Base-by-base conservation (phyloP, 1,140 invertebrate genomes). In the Lasioglossum baleicum region DNA sequence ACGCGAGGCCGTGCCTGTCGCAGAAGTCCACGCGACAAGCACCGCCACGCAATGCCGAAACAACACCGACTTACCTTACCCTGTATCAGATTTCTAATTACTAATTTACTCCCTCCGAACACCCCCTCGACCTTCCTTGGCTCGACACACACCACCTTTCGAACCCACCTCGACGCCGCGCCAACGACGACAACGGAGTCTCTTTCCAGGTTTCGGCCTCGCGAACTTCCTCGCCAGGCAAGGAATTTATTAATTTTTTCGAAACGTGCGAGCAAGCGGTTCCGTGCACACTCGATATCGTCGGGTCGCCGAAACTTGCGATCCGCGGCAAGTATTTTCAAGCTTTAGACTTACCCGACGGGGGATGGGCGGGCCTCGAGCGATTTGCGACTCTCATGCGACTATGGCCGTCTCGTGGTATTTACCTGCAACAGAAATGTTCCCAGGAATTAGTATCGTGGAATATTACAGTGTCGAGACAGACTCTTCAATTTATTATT, bases 1-100 rank as follows among this genome's bases (percentile, higher is more conserved):
- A 92, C 92, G 92, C 92, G 90, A 93, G 92, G 92, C 91, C 91
- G 92, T 92, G 90, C 92, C 92, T 93, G 92, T 93, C 92, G 91
- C 92, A 92, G 83, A 87, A 91, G 88, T 91, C 92, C 92, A 93
- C 92, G 91, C 91, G 92, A 92, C 90, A 87, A 80, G 75, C 79
- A 88, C 87, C 88, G 83, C 91, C 92, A 93, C 92, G 92, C 92
- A 92, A 93, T 89, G 84, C 89, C 90, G 87, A 91, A 91, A 91
- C 90, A 91, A 91, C 88, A 90, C 90, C 87, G 88, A 87, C 88
- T 90, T 86, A 81, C 90, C 88, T 88, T 81, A 73, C 88, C 35
- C 85, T 87, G 87, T 92, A 92, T 93, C 92, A 90, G 91, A 93
- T 92, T 93, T 91, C 91, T 93, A 92, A 93, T 93, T 93, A 91